Evolutionary conservation across 1,140 invertebrate genomes (phyloP).

Genomic region (Kradibia gibbosae): DNA sequence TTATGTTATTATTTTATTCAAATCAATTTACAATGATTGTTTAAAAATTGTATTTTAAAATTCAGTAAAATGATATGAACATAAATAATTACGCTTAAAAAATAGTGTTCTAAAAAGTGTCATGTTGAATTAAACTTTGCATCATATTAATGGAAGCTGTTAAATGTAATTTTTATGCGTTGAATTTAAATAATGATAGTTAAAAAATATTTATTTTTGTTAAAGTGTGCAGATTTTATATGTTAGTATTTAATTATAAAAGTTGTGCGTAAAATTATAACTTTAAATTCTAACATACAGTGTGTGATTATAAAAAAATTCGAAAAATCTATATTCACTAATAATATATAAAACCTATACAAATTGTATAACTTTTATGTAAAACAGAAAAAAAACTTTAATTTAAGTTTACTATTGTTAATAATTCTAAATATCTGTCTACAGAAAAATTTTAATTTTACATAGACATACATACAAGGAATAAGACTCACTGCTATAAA

Average conservation of each 20-base stretch:
- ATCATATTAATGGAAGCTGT: neutral
- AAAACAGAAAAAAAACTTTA: neutral
- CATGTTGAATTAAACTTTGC: neutral
- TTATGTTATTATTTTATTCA: no score
- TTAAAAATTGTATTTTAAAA: no score
- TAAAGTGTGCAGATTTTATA: constrained; percentile 3
- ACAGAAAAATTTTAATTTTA: no score
- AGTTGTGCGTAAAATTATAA: neutral
- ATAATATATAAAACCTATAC: neutral
- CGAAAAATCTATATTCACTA: neutral
- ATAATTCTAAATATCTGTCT: no score
- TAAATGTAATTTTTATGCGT: neutral
- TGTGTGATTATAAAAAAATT: neutral
- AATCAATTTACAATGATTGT: no score
- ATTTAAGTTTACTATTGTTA: no score
- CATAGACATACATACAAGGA: no score
- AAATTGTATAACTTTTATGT: neutral
- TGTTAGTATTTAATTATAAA: neutral
- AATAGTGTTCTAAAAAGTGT: neutral
- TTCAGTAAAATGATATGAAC: neutral
- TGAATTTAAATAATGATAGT: neutral
- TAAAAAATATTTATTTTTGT: neutral
- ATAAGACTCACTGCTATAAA: no score
- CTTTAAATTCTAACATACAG: neutral
- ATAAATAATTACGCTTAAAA: neutral